Conservation (phyloP, 1,140 invertebrate genomes). For the Drosophila asahinai region DNA sequence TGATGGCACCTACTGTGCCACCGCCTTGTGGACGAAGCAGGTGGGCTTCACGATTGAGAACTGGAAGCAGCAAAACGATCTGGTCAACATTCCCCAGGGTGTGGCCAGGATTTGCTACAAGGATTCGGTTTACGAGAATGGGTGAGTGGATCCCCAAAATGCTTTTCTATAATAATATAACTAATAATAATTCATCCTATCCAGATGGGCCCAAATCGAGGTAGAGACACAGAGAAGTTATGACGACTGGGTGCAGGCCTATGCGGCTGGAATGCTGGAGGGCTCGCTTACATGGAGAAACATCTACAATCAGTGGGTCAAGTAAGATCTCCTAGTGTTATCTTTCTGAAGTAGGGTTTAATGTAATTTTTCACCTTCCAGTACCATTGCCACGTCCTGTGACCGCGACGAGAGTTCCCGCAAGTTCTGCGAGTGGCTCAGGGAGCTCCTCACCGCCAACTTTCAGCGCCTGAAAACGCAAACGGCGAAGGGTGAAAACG, state of each 20-base stretch:
- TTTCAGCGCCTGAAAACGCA: slow-evolving; percentile 89
- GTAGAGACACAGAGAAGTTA: slow-evolving; percentile 90
- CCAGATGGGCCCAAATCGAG: slow-evolving; percentile 92
- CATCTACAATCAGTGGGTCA: slow-evolving; percentile 92
- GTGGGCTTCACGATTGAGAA: slow-evolving; percentile 90
- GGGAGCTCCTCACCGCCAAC: slow-evolving; percentile 84
- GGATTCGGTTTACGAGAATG: slow-evolving; percentile 88
- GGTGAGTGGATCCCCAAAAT: slow-evolving; percentile 85
- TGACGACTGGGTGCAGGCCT: slow-evolving; percentile 92
- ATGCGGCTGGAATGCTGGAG: slow-evolving; percentile 95
- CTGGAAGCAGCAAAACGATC: slow-evolving; percentile 91
- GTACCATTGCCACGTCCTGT: slow-evolving; percentile 90
- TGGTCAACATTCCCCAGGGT: slow-evolving; percentile 87
- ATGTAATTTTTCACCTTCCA: not conserved
- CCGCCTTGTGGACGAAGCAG: slow-evolving; percentile 89
- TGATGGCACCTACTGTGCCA: slow-evolving; percentile 89
- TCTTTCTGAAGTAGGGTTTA: not conserved
- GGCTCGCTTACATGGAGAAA: slow-evolving; percentile 92
- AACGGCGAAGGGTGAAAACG: slow-evolving; percentile 88
- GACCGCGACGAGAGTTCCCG: slow-evolving; percentile 86
- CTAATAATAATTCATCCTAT: not conserved
- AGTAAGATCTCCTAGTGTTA: slow-evolving; percentile 50
- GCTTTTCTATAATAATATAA: not conserved
- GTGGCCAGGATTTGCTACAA: slow-evolving; percentile 90
- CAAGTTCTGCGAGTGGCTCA: slow-evolving; percentile 80